phyloP scores from a whole-genome alignment of 2,888 invertebrate genomes.

The Invenusta paracnida region DNA sequence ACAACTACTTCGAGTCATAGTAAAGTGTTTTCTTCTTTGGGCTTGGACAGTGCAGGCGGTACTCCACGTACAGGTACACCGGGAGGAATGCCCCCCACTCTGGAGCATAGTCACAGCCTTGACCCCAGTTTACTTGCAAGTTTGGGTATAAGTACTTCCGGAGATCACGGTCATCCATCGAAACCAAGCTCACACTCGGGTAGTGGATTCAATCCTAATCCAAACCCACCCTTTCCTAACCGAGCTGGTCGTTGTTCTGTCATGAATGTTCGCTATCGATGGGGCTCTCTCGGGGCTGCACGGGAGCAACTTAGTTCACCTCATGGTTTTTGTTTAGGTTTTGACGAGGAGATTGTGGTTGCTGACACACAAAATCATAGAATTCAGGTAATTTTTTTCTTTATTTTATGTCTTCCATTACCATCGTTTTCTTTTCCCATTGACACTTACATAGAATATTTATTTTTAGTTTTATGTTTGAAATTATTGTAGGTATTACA shows the following conservation, averaged over 20 bases:
- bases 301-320: slow-evolving; percentile 93
- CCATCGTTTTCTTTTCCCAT: too few relatives aligned
- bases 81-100: not conserved
- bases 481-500: too few relatives aligned
- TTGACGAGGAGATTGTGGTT: slow-evolving; percentile 89
- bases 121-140: not conserved
- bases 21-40: not conserved
- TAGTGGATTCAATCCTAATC: slow-evolving; percentile 20
- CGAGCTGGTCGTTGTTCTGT: slow-evolving; percentile 3
- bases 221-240: slow-evolving; percentile 40
- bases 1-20: not conserved
- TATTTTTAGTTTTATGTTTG: too few relatives aligned
- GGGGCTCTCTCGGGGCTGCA: slow-evolving; percentile 80
- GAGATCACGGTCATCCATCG: too few relatives aligned
- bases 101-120: not conserved
- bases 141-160: too few relatives aligned
- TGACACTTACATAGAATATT: not conserved
- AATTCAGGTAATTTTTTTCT: slow-evolving; percentile 65
- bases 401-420: too few relatives aligned
- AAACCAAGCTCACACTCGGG: not conserved
- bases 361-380: slow-evolving; percentile 92
- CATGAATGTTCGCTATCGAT: slow-evolving; percentile 43
- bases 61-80: not conserved
- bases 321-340: slow-evolving; percentile 89
- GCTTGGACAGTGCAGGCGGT: not conserved